Conservation (phyloP, 2,797 vertebrate genomes). For the Lophius americanus region DNA sequence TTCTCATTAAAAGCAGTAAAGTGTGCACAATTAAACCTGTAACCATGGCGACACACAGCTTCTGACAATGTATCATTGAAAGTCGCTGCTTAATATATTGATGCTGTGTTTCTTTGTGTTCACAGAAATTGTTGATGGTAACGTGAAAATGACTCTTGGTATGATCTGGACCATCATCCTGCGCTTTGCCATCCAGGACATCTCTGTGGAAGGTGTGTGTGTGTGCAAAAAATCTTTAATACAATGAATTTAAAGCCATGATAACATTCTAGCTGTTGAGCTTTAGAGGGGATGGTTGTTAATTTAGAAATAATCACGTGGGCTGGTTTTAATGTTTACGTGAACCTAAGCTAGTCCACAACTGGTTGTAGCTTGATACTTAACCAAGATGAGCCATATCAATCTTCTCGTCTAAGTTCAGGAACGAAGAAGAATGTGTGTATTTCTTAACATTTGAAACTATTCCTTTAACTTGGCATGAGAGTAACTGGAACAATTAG, state of each 20-base stretch:
- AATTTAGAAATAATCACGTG: no score
- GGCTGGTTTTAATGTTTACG: no score
- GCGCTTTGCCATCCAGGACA: slow-evolving; percentile 94
- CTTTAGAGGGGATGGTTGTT: no score
- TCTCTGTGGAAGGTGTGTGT: slow-evolving; percentile 90
- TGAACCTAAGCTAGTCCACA: no score
- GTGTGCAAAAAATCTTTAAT: no score
- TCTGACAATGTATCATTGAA: not conserved
- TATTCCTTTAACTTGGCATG: not conserved
- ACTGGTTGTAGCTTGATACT: no score
- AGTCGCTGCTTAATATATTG: not conserved
- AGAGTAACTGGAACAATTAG: not conserved
- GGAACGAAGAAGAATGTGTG: no score
- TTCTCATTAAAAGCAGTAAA: no score
- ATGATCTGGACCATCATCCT: slow-evolving; percentile 98
- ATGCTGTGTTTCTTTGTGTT: not conserved
- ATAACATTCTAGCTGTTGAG: no score
- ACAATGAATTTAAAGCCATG: no score
- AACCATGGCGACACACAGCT: not conserved
- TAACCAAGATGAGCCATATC: no score
- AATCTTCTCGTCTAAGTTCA: not conserved
- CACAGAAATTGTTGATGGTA: slow-evolving; percentile 92
- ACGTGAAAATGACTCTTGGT: slow-evolving; percentile 92
- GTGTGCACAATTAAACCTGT: not conserved
- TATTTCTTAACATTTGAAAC: no score